A percentile compares a stretch with the other conserved stretches of the same genome.
phyloP scores from a whole-genome alignment of 2,113 vertebrate genomes.

The Bubo blakistoni region DNA sequence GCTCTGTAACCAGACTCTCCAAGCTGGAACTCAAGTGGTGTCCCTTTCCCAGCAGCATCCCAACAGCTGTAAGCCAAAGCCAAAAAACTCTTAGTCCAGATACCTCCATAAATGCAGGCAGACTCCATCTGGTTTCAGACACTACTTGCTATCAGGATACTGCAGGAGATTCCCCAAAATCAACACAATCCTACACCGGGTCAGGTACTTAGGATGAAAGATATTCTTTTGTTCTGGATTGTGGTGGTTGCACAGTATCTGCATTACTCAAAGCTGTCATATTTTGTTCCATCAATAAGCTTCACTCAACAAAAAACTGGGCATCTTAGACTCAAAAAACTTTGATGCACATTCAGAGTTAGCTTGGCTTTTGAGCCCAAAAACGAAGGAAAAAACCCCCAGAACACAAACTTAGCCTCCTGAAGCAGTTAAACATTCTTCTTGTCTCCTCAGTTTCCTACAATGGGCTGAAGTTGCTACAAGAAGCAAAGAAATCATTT shows the following conservation, averaged over 20 bases:
- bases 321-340: neutral
- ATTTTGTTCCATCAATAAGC: neutral
- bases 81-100: neutral
- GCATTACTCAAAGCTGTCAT: neutral
- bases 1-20: neutral
- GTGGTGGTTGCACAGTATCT: neutral
- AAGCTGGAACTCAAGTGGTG: neutral
- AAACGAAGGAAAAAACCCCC: neutral
- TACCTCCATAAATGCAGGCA: neutral
- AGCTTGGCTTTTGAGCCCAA: neutral
- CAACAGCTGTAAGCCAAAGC: neutral
- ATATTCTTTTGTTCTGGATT: neutral
- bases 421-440: neutral
- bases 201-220: neutral
- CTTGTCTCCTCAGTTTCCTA: neutral
- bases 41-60: neutral
- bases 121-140: neutral
- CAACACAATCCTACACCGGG: accelerated
- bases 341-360: neutral
- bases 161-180: neutral
- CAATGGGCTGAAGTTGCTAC: neutral
- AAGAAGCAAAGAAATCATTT: neutral
- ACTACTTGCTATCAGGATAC: neutral
- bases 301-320: neutral
- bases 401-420: neutral